A percentile compares a stretch with the other conserved stretches of the same genome.
These are phyloP conservation scores for Lerema accius DNA, from an alignment of 1,140 invertebrate species.

Conservation along the genomic window DNA sequence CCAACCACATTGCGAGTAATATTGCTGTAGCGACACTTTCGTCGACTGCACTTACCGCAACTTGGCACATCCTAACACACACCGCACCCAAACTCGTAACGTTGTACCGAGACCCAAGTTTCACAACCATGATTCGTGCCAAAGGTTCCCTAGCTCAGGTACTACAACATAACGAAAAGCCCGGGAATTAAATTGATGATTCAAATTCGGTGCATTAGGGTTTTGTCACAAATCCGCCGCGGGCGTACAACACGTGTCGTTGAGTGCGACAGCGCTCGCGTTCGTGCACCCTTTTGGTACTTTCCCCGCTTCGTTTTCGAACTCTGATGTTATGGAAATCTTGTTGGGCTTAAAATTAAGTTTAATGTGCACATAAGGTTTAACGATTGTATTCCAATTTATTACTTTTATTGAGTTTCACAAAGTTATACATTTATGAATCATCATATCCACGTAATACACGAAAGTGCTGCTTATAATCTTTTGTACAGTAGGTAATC, in stretches of 20 bases:
- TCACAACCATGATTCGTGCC: constrained; percentile 14
- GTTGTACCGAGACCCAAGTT: constrained; percentile 1
- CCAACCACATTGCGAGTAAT: background rate
- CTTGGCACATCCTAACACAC: constrained; percentile 24
- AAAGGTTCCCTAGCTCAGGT: constrained; percentile 18
- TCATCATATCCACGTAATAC: too few species aligned
- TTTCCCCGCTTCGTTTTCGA: constrained; percentile 17
- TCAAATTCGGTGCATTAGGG: constrained; percentile 39
- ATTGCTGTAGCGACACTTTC: background rate
- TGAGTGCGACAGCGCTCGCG: constrained; percentile 44
- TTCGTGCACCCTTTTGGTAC: constrained; percentile 32
- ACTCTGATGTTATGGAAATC: constrained; percentile 36
- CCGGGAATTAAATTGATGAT: constrained; percentile 39
- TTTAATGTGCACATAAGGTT: constrained; percentile 9
- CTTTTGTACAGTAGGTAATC: too few species aligned
- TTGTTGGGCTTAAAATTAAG: constrained; percentile 17
- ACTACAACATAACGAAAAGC: constrained; percentile 46
- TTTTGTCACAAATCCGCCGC: constrained; percentile 44
- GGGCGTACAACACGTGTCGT: constrained; percentile 51
- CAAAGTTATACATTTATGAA: too few species aligned
- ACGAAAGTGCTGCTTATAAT: too few species aligned
- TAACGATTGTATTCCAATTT: background rate
- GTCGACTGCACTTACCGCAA: constrained; percentile 13
- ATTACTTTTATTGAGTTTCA: too few species aligned
- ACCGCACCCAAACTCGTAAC: constrained; percentile 1